Evolutionary conservation across 2,888 invertebrate genomes (phyloP), one percentile per base, ranked within the genome.

Genomic region (Drosophila fulvimacula): DNA sequence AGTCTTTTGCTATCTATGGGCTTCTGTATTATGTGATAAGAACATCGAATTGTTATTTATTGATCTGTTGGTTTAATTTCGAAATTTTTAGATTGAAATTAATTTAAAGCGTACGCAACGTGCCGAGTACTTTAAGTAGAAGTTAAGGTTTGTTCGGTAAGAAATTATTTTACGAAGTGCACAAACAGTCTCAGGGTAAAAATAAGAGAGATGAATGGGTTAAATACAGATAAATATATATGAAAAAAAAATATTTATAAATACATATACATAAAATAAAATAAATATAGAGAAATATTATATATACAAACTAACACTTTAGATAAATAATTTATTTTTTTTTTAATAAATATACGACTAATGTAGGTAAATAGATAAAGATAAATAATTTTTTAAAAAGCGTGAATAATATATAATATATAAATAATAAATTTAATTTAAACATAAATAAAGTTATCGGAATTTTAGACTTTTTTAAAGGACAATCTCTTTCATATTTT

Each of bases 41-140:
- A 84, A 87, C 85, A 83, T 83, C 85, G 88, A 86, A 84, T 84
- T 84, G 88, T 87, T 78, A 84, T 87, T 84, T 84, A 84, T 84
- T 60, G 84, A 69, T 36, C 24, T 41, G 38, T 69, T 48, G 73
- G 36, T 57, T 69, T 64, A 65, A 69, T 75, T 79, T 69, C 44
- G 27, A 58, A 53, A 74, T 69, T 67, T 73, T 61, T 65, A 55
- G 66, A 67, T 67, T 78, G 44, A 76, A 76, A 78, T 76, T 76
- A 70, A 73, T 74, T 76, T 70, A 64, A 76, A 67, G 74, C 41
- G 66, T 48, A 38, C 39, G 11, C 63, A 36, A 24, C 36, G 49
- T 46, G 19, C 4, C 9, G 5, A 4, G n/a, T 55, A 55, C 39
- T 52, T 63, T 32, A 60, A 30, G 10, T 62, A 38, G 4, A 42